A percentile compares a stretch with the other conserved stretches of the same genome.
phyloP scores from a whole-genome alignment of 2,113 vertebrate genomes.

The Sceloporus tristichus region DNA sequence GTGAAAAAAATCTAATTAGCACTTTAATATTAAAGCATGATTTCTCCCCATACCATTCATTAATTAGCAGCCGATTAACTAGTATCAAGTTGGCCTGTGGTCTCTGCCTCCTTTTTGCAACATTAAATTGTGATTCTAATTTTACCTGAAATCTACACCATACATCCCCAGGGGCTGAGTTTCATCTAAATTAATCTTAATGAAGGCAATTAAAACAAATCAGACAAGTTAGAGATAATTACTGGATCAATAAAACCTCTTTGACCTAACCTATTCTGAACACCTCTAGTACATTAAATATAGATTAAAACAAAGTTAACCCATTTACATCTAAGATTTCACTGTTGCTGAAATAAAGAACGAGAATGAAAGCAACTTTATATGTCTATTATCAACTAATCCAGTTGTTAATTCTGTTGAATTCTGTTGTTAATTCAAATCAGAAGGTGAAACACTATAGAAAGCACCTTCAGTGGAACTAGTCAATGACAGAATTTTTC shows the following conservation, averaged over 20 bases:
- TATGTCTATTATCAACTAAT: neutral
- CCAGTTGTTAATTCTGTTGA: neutral
- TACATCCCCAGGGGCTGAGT: constrained; percentile 44
- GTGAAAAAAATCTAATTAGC: constrained; percentile 50
- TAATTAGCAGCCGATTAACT: constrained; percentile 53
- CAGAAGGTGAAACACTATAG: neutral
- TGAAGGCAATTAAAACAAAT: constrained; percentile 65
- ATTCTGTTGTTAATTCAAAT: neutral
- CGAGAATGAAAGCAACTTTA: neutral
- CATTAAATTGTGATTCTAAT: constrained; percentile 35
- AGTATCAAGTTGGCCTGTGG: constrained; percentile 29
- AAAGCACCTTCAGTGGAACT: neutral
- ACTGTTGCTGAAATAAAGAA: constrained; percentile 24
- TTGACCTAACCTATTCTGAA: constrained; percentile 51
- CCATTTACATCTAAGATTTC: constrained; percentile 28
- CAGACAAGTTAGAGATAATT: constrained; percentile 47
- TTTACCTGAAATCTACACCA: constrained; percentile 49
- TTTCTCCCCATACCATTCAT: constrained; percentile 44
- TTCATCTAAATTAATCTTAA: constrained; percentile 56
- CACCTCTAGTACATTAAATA: constrained; percentile 52
- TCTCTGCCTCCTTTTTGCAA: constrained; percentile 34
- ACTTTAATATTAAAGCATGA: constrained; percentile 44
- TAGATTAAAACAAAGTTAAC: constrained; percentile 53
- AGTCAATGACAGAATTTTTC: neutral
- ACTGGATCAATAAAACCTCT: constrained; percentile 58